These are phyloP conservation scores for Thymelicus sylvestris DNA, from an alignment of 2,888 invertebrate species.

Conservation along the genomic window DNA sequence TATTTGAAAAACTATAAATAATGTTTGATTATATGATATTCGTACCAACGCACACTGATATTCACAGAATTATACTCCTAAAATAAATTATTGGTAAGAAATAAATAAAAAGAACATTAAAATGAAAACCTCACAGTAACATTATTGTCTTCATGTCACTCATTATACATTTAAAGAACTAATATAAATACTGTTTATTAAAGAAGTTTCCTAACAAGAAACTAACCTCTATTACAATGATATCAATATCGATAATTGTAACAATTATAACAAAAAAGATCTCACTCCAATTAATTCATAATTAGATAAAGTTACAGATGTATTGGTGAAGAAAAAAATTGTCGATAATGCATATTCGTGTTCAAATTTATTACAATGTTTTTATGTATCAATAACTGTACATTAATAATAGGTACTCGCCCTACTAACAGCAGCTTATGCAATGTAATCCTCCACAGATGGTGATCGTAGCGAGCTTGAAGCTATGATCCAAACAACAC, in stretches of 20 bases:
- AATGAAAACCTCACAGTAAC: background rate
- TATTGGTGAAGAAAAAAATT: background rate
- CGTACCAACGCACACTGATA: too few species aligned
- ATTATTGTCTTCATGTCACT: background rate
- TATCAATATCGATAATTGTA: background rate
- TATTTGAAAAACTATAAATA: too few species aligned
- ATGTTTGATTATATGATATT: too few species aligned
- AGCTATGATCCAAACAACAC: constrained; percentile 85
- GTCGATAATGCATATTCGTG: background rate
- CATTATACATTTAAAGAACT: background rate
- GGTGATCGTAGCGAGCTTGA: constrained; percentile 86
- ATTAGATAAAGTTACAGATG: background rate
- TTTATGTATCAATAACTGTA: constrained; percentile 35
- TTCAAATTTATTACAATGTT: background rate
- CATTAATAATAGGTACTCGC: constrained; percentile 57
- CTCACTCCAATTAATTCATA: background rate
- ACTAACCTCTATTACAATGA: background rate
- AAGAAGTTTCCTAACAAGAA: background rate
- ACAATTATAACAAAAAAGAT: background rate
- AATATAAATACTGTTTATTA: background rate
- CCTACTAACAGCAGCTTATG: constrained; percentile 78
- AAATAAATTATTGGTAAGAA: too few species aligned
- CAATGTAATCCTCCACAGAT: constrained; percentile 85
- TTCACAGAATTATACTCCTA: too few species aligned
- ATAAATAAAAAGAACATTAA: too few species aligned